These are phyloP conservation scores for Brienomyrus brachyistius DNA, from an alignment of 2,113 vertebrate genomes.

Conservation along the genomic window DNA sequence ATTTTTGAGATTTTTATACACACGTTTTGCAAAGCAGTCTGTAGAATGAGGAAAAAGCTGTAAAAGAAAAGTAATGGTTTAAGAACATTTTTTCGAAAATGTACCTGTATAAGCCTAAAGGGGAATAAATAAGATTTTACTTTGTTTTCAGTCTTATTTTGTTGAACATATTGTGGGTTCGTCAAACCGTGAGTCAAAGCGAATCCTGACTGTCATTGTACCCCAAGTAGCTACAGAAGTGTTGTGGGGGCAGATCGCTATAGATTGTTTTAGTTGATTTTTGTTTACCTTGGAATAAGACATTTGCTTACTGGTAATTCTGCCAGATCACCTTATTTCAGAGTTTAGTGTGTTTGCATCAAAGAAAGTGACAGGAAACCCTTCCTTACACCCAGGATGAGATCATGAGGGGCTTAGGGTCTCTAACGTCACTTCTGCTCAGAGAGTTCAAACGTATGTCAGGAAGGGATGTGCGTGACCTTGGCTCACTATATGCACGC, in stretches of 20 bases:
- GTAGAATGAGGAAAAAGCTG: background rate
- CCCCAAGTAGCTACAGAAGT: background rate
- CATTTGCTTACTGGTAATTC: background rate
- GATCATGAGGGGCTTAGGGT: background rate
- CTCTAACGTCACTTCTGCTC: background rate
- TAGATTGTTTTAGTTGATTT: background rate
- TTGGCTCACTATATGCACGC: background rate
- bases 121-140: background rate
- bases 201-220: background rate
- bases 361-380: background rate
- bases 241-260: background rate
- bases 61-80: background rate
- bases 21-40: background rate
- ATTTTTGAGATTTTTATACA: background rate
- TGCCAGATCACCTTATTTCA: background rate
- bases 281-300: background rate
- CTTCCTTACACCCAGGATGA: background rate
- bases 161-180: background rate
- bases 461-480: background rate
- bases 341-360: background rate
- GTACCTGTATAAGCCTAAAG: background rate
- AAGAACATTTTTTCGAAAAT: background rate
- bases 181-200: background rate
- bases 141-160: background rate
- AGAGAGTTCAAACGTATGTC: background rate